Evolutionary conservation across 1,140 invertebrate genomes (phyloP), one percentile per base, ranked within the genome.

Genomic region (Aphelinus atriplicis): DNA sequence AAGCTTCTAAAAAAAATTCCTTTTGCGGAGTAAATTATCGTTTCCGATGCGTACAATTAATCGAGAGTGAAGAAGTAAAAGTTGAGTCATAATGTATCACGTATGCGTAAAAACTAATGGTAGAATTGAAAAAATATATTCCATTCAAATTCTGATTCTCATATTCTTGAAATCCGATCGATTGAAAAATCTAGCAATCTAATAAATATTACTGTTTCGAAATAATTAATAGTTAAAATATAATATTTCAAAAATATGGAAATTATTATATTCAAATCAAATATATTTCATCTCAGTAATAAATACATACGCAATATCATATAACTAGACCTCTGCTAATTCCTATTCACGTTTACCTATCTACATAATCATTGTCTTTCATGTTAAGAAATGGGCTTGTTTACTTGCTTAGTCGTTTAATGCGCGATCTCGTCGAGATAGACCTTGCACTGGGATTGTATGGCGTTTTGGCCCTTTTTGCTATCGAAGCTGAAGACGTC

Each of bases 331-430:
- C 58, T 63, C 53, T 68, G 60, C 58, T n/a, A 57, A 55, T 68
- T 10, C 66, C 51, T 58, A 57, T n/a, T 69, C 45, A 69, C 69
- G 61, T 71, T 72, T 3, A 9, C n/a, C 61, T 70, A 75, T 75
- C 61, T 75, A 71, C 68, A 75, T 58, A 60, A 75, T 48, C 64
- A 60, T 63, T 6, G 53, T 48, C 43, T 2, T 70, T 70, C 43
- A 47, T 55, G 7, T 10, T 5, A n/a, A 47, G 9, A 46, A 26
- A 50, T 48, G 26, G 43, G 45, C 56, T n/a, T n/a, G 64, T 70
- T 88, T 77, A 88, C 73, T 88, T 88, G 42, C 85, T 85, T 10
- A 88, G 82, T 3, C 86, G 84, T 65, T 87, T 88, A 45, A 88
- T 85, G 7, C 86, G 81, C 61, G 87, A 87, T 62, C 85, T 80